Evolutionary conservation across 1,140 invertebrate species (phyloP).

Genomic region (Centruroides sculpturatus): DNA sequence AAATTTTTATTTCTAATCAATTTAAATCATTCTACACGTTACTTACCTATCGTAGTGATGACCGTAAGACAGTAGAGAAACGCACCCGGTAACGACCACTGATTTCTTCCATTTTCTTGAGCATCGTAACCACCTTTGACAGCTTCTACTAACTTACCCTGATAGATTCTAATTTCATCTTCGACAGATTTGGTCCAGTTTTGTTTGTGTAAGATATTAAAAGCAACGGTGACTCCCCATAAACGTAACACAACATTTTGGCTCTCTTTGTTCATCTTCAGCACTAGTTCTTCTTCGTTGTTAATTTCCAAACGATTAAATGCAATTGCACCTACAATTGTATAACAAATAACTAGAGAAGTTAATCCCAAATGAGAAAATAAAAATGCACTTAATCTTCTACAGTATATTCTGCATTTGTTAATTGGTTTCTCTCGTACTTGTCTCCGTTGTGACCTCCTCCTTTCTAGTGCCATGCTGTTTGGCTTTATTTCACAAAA

Average conservation of each 20-base stretch:
- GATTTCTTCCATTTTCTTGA: slow-evolving; percentile 38
- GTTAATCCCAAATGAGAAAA: slow-evolving; percentile 91
- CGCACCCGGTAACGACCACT: slow-evolving; percentile 81
- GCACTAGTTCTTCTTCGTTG: slow-evolving; percentile 41
- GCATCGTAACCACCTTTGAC: slow-evolving; percentile 66
- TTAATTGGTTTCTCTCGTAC: background rate
- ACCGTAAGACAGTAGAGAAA: slow-evolving; percentile 95
- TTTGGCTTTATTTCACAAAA: too few species aligned
- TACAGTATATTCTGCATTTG: slow-evolving; percentile 55
- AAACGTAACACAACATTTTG: slow-evolving; percentile 36
- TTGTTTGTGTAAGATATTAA: slow-evolving; percentile 85
- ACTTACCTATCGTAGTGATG: slow-evolving; percentile 87
- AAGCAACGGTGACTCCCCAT: slow-evolving; percentile 84
- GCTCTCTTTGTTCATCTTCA: slow-evolving; percentile 24
- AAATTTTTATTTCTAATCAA: too few species aligned
- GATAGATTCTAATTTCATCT: slow-evolving; percentile 63
- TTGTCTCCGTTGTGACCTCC: background rate
- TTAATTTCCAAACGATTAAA: slow-evolving; percentile 77
- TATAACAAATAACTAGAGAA: slow-evolving; percentile 78
- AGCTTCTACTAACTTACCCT: slow-evolving; percentile 59
- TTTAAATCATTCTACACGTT: too few species aligned
- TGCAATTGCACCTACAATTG: slow-evolving; percentile 78
- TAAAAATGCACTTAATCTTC: slow-evolving; percentile 74
- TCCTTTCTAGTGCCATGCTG: slow-evolving; percentile 7
- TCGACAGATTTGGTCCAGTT: slow-evolving; percentile 59